These are phyloP conservation scores for Accipiter virgatus DNA, from an alignment of 2,113 vertebrate genomes.

Conservation along the genomic window DNA sequence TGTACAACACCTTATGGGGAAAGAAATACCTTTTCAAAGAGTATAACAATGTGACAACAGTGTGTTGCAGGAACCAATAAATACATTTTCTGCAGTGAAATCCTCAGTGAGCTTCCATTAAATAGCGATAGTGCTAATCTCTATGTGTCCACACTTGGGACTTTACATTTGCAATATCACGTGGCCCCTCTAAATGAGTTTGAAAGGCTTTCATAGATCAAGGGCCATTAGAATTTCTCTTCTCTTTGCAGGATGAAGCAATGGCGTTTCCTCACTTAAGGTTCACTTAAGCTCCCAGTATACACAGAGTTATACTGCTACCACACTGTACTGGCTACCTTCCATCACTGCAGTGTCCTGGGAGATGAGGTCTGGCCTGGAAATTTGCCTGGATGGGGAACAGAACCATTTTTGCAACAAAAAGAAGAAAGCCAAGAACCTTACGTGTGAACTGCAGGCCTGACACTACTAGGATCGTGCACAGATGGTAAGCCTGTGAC, in stretches of 20 bases:
- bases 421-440: not conserved
- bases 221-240: not conserved
- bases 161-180: not conserved
- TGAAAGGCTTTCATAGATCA: not conserved
- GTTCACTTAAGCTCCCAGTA: not conserved
- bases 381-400: not conserved
- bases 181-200: not conserved
- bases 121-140: not conserved
- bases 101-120: not conserved
- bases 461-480: not conserved
- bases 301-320: not conserved
- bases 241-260: not conserved
- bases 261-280: not conserved
- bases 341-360: slow-evolving; percentile 17
- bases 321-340: not conserved
- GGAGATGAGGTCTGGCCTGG: slow-evolving; percentile 6
- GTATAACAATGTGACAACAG: not conserved
- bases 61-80: not conserved
- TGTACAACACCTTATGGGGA: not conserved
- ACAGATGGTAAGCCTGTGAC: not conserved
- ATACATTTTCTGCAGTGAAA: not conserved
- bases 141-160: not conserved
- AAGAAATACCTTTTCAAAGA: not conserved
- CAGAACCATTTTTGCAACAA: not conserved
- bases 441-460: not conserved